phyloP scores from a whole-genome alignment of 2,113 vertebrate genomes.

The Xyrauchen texanus region DNA sequence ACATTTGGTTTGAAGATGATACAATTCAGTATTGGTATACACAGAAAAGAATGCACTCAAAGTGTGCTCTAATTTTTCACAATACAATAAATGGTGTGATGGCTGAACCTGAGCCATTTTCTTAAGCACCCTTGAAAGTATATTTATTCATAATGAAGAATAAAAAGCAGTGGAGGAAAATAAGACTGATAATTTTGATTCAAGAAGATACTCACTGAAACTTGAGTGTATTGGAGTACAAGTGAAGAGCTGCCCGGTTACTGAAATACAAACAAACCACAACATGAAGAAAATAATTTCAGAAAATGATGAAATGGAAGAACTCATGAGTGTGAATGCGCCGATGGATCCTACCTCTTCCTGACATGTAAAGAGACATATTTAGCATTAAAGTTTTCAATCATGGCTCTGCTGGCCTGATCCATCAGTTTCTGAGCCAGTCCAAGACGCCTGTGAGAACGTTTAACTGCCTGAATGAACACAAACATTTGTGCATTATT shows the following conservation, averaged over 20 bases:
- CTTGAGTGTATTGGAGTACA: conserved; percentile 94
- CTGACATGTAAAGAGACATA: conserved; percentile 92
- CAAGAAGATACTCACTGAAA: conserved; percentile 84
- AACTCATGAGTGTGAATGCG: neutral
- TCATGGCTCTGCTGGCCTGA: conserved; percentile 89
- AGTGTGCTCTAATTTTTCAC: too few relatives aligned
- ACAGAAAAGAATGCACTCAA: too few relatives aligned
- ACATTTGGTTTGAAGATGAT: too few relatives aligned
- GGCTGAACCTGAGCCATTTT: neutral
- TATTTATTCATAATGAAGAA: neutral
- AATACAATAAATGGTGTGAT: too few relatives aligned
- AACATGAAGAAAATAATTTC: conserved; percentile 16
- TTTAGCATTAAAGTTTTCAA: conserved; percentile 90
- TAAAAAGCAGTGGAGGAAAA: neutral
- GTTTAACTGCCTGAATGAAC: conserved; percentile 80
- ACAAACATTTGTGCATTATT: neutral
- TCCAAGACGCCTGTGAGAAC: conserved; percentile 86
- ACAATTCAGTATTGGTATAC: neutral
- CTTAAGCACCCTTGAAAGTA: neutral
- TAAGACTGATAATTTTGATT: too few relatives aligned
- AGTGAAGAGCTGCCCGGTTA: conserved; percentile 89
- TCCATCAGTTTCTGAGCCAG: conserved; percentile 93
- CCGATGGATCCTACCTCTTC: conserved; percentile 78
- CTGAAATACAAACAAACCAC: conserved; percentile 63
- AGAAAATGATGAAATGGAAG: neutral